These are phyloP conservation scores for Pluvianellus socialis DNA, from an alignment of 2,113 vertebrate species.

Conservation along the genomic window DNA sequence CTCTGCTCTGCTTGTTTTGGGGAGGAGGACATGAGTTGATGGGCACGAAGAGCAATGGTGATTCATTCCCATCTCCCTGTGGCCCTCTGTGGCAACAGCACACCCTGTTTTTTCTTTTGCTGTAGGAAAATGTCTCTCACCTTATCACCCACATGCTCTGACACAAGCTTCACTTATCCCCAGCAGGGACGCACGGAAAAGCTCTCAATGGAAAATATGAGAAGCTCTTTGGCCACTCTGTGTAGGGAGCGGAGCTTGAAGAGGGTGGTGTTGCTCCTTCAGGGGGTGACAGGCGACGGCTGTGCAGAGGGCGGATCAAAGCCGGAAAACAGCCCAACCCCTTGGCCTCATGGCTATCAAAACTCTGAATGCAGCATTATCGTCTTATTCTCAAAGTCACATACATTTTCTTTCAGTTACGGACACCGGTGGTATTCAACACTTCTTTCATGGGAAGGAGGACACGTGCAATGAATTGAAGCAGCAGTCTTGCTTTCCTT, in stretches of 20 bases:
- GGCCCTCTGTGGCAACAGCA: neutral
- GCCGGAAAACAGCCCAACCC: neutral
- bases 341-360: neutral
- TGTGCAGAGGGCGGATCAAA: neutral
- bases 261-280: neutral
- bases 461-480: neutral
- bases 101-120: neutral
- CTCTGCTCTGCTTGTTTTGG: neutral
- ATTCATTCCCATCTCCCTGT: neutral
- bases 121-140: constrained; percentile 4
- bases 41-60: neutral
- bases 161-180: neutral
- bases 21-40: neutral
- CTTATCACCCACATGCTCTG: neutral
- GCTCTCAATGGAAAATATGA: neutral
- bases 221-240: neutral
- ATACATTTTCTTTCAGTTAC: neutral
- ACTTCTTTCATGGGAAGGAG: neutral
- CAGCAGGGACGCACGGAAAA: neutral
- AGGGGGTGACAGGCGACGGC: neutral
- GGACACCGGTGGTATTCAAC: neutral
- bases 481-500: neutral
- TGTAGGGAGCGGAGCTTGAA: neutral
- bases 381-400: neutral
- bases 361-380: neutral